Evolutionary conservation across 2,888 invertebrate genomes (phyloP), one percentile per base, ranked within the genome.

Genomic region (Caenorhabditis sinica): DNA sequence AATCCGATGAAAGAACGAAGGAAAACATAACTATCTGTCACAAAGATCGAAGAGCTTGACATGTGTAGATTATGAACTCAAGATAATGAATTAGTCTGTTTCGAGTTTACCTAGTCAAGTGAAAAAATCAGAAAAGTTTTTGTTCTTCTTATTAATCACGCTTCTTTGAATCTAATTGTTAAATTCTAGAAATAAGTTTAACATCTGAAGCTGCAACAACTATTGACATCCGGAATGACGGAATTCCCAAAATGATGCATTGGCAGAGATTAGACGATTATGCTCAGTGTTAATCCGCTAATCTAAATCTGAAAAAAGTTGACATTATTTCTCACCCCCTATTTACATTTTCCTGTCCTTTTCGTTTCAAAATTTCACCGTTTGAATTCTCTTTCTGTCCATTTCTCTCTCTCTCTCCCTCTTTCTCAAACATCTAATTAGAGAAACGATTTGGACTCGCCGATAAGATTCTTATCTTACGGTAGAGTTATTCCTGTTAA

Each of bases 401-500:
- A 13, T 40, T 40, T 2, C 40, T 4, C 40, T 13, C 13, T 13
- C 13, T 40, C 40, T n/a, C 49, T 8, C 49, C 20, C 20, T 60
- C 40, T 40, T 13, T 40, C 13, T 51, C 20, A n/a, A 45, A 53
- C 68, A 33, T 53, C 51, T 53, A 51, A 53, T 53, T 53, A 68
- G 53, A 68, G 28, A 33, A 36, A 45, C 13, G 65, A 65, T 65
- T 45, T 65, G 45, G 65, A 65, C 65, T 45, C 43, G 25, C n/a
- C 25, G 65, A 65, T 65, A 45, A 65, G 65, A 65, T 65, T 25
- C 43, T 28, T 65, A 65, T 65, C 65, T n/a, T 15, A 25, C 43
- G 45, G 43, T 65, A 65, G 28, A 65, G 65, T 65, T 65, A 65
- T 65, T 65, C 43, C 65, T 65, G 65, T 45, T 28, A 45, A 65